These are phyloP conservation scores for Canis aureus DNA, from an alignment of 2,113 vertebrate species.

Conservation along the genomic window DNA sequence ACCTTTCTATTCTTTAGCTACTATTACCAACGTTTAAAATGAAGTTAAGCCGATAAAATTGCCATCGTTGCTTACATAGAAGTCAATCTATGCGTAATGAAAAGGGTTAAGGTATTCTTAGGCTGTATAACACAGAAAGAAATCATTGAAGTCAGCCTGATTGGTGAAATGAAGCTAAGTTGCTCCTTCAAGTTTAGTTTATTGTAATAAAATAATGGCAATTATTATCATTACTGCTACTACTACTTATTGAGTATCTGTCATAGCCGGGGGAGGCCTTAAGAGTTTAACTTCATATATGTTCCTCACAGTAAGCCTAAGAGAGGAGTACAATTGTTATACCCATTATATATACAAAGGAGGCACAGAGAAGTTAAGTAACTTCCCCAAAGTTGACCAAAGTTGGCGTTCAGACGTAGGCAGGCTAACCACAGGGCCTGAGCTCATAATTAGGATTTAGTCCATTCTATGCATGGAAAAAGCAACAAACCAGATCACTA, in stretches of 20 bases:
- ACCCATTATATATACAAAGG: background rate
- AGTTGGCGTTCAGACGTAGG: background rate
- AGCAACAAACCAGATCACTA: background rate
- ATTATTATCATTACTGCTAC: background rate
- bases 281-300: background rate
- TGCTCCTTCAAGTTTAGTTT: background rate
- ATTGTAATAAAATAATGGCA: background rate
- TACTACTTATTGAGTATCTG: background rate
- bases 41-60: slow-evolving; percentile 2
- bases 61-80: background rate
- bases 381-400: background rate
- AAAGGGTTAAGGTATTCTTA: background rate
- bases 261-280: background rate
- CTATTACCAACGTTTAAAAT: slow-evolving; percentile 59
- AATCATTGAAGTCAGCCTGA: background rate
- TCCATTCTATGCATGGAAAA: background rate
- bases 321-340: background rate
- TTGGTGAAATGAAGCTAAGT: background rate
- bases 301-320: background rate
- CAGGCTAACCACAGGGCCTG: background rate
- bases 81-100: background rate
- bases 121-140: background rate
- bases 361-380: background rate
- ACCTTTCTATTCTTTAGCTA: background rate
- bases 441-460: background rate